Evolutionary conservation across 2,113 vertebrate species (phyloP), one percentile per base, ranked within the genome.

Genomic region (Campylorhamphus procurvoides): DNA sequence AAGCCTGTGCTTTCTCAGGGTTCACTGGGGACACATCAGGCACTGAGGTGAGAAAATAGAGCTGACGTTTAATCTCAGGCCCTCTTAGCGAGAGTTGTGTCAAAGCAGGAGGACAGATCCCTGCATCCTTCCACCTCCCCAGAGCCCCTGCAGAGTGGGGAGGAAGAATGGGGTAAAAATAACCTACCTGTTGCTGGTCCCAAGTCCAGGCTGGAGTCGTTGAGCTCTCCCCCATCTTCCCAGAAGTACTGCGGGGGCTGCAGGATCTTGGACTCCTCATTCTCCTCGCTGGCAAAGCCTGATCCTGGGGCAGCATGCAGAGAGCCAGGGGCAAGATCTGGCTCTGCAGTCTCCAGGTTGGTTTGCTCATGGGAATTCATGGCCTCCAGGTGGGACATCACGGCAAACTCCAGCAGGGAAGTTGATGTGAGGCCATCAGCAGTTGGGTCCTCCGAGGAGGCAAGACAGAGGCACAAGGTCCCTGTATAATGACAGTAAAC

Each of bases 261-360:
- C 24, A 98, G 84, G 28, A 97, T 96, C 73, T 98, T 98, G 73
- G 98, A 97, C 66, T 99, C 99, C 53, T 99, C 99, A 4, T 97
- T 98, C 96, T 99, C 99, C 22, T 98, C 98, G 0, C 98, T 98
- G 86, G 98, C 98, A 95, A 99, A 98, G 82, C 99, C 99, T 0
- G 99, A 99, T 87, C 99, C 99, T 0, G 98, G 98, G 27, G 98
- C 98, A 53, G 96, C 96, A 60, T 75, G 97, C 93, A 97, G 95
- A 12, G 97, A 94, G 31, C 95, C 76, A 23, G 97, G 95, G 15
- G 78, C 20, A 76, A 96, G 79, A 17, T 98, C 97, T 1, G 91
- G 47, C 27, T 96, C 97, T 1, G 52, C 80, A 42, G 88, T 50
- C 37, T 93, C 93, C 1, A 71, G 85, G 80, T 49, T 90, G 37